Evolutionary conservation across 2,888 invertebrate genomes (phyloP), one percentile per base, ranked within the genome.

Genomic region (Ectobius pallidus): DNA sequence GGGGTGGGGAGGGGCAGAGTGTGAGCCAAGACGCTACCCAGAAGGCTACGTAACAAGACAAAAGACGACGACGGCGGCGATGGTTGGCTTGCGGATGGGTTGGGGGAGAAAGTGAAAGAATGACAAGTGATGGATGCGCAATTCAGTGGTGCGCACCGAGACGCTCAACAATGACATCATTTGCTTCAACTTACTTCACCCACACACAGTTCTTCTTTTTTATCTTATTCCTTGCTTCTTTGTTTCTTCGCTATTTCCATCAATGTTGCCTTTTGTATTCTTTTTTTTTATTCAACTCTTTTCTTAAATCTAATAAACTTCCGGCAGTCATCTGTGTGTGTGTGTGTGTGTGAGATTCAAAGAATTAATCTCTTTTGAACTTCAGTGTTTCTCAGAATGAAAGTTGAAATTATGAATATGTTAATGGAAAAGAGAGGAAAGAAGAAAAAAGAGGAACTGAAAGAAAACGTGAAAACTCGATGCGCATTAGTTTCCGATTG

Each of bases 81-180:
- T 22, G 18, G 52, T 22, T 52, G 52, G 52, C 11, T 52, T 20
- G 22, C 44, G 14, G 44, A n/a, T 9, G 14, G 46, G 46, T 6
- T n/a, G 25, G 52, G 3, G 52, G 25, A 7, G 9, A 25, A 11
- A 39, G 25, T 22, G 16, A 20, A 1, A 18, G 63, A n/a, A 22
- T 9, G 52, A 18, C 63, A 63, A 63, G 39, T 63, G 63, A 39
- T 22, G 39, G 39, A 63, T 39, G 39, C 25, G 34, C 14, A 1
- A 32, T 6, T 27, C 63, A 39, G 18, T 63, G 63, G 39, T 63
- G 39, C 63, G 63, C 63, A 63, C 63, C 63, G 22, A 9, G 39
- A 39, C 39, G 3, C 42, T 22, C 34, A 63, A 34, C 52, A 63
- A 63, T 34, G 34, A 61, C 58, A 39, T 34, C 63, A 22, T 63